phyloP scores from a whole-genome alignment of 2,113 vertebrate species.

The Nesospiza acunhae region DNA sequence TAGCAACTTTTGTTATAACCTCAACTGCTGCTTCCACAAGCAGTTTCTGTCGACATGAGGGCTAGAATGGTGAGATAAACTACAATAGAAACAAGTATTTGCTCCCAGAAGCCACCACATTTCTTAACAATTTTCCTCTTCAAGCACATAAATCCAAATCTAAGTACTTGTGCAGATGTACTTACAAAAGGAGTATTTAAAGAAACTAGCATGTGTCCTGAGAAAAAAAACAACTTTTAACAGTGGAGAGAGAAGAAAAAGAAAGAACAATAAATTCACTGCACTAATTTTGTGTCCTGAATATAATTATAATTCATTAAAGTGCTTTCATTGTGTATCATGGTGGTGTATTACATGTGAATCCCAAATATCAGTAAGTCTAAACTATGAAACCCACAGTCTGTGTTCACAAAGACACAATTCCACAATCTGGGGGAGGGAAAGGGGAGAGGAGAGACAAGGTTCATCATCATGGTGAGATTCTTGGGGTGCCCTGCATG shows the following conservation, averaged over 20 bases:
- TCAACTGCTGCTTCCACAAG: not conserved
- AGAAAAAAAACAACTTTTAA: not conserved
- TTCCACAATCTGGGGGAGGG: not conserved
- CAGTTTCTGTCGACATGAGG: not conserved
- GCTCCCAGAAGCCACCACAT: not conserved
- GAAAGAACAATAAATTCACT: not conserved
- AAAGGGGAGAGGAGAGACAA: not conserved
- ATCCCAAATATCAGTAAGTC: not conserved
- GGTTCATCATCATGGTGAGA: not conserved
- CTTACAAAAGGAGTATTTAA: not conserved
- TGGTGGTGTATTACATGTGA: not conserved
- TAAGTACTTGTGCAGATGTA: not conserved
- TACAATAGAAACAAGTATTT: not conserved
- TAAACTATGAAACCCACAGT: not conserved
- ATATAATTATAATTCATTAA: not conserved
- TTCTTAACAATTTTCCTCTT: not conserved
- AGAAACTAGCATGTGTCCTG: not conserved
- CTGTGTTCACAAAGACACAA: not conserved
- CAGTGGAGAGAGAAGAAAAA: not conserved
- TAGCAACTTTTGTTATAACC: not conserved
- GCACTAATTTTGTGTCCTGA: not conserved
- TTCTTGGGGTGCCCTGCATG: not conserved
- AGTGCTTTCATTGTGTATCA: not conserved
- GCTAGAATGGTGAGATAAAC: not conserved
- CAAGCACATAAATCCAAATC: not conserved